Evolutionary conservation across 2,888 invertebrate genomes (phyloP), one percentile per base, ranked within the genome.

Genomic region (Zonitis immaculata): DNA sequence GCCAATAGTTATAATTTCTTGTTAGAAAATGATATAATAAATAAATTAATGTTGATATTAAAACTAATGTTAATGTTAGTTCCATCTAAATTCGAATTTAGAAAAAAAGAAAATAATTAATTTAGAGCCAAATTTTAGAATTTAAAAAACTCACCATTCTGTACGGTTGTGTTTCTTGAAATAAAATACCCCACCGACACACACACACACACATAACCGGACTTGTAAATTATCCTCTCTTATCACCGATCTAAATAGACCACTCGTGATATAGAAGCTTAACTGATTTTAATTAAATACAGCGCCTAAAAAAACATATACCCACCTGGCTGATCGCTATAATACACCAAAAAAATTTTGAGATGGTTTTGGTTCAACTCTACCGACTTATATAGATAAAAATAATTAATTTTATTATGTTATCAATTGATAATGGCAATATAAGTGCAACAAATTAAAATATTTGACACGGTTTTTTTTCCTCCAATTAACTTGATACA

Each of bases 1-100:
- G 58, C 68, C 68, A 69, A 43, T 69, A 68, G 44, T 52, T 59
- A 53, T 67, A 63, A 18, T 63, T 59, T 32, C 58, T 63, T 11
- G 63, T 65, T 7, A 64, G 44, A 42, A 63, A 63, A n/a, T 56
- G 44, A 44, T 66, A 64, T 9, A 43, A 3, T 12, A 54, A 9
- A 1, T 26, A 16, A 14, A 58, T 30, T 3, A 64, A 20, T 27
- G 57, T 51, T 0, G 60, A 7, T 6, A 57, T 20, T 7, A 67
- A 6, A 8, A 52, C 49, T 5, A 66, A 11, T 3, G 39, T 39
- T 18, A 39, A 1, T 1, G 20, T 4, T 3, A n/a, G 11, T 18
- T n/a, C n/a, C 39, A 39, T 20, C 39, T 39, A 11, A 20, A 20
- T 5, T 1, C 6, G 6, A n/a, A 6, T 30, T 30, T 12, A 9